Evolutionary conservation across 2,888 invertebrate species (phyloP), one percentile per base, ranked within the genome.

Genomic region (Morinoia aosen): DNA sequence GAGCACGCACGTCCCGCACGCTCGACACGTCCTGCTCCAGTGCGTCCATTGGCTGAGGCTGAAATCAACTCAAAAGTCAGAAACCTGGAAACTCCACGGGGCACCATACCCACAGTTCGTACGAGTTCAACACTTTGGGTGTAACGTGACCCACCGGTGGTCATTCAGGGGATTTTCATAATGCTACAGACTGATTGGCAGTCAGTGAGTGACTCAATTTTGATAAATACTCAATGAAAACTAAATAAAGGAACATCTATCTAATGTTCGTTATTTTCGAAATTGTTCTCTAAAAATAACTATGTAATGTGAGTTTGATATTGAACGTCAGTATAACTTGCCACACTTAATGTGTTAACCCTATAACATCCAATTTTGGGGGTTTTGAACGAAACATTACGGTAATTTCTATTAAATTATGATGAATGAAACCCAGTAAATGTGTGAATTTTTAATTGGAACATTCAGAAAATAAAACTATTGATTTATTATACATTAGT

Each of bases 21-120:
- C 90, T 90, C 48, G 90, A 40, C 90, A 90, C 90, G 90, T 90
- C 90, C 90, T 90, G 90, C 90, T 90, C 90, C 90, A 90, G 12
- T 12, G 12, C 40, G 48, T 90, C 40, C 90, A 90, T 90, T 40
- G 90, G 48, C 14, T 90, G 12, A 40, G 90, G 40, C 90, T 90
- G 90, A 16, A 39, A 90, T 48, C 88, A 88, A 39, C 33, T 1
- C 2, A 88, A 39, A 88, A 11, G 11, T 88, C 8, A 39, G 39
- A n/a, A 88, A 88, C 11, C 88, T 2, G 2, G 10, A 88, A 88
- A 88, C 33, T 4, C 88, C 11, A 39, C n/a, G 88, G 88, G n/a
- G 39, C n/a, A 88, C 11, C n/a, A 88, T 11, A 39, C 8, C n/a
- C 5, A 33, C 88, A 64, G 64, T 64, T 64, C 19, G 64, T 3